Evolutionary conservation across 35 echinoderm and acorn worm species (phyloP), one percentile per base, ranked within the genome.

Genomic region (Ptychodera flava): DNA sequence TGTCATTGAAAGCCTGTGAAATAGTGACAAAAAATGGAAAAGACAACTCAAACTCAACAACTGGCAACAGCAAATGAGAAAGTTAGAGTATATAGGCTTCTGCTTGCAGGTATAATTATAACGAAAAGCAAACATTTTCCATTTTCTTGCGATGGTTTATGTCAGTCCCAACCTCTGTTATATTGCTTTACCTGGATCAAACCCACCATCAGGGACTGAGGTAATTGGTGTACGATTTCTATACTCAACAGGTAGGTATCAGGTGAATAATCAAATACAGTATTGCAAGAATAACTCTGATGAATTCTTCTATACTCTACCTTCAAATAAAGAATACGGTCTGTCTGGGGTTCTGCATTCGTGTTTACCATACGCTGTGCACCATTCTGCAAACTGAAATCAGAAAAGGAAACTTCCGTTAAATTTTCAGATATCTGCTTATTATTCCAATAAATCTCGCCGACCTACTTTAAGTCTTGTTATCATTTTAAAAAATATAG

Each of bases 301-400:
- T 15, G 75, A 77, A 77, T 15, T 15, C n/a, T 15, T 31, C 14
- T 1, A 81, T 1, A 31, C 1, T 80, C 89, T 84, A 97, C 95
- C 95, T 91, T 97, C 95, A 93, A 97, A 93, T 0, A 97, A 85
- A 29, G 95, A 97, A 33, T 80, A 93, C 14, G 95, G 95, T 33
- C 89, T 88, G 81, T 93, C 92, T 2, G 95, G 92, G 22, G 77
- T 38, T 0, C 79, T 45, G 85, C 95, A 97, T 32, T 90, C 95
- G 89, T 97, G 95, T 85, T 93, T 97, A 33, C 92, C 95, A 91
- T 91, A 97, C 16, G 91, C 95, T 36, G 91, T 64, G 79, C 95
- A 97, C 92, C 95, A 93, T 36, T 93, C 95, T 37, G 95, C 91
- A 91, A 97, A 97, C 95, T 97, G 37, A 45, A 33, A 81, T 35